These are phyloP conservation scores for Cyclophora albipunctata DNA, from an alignment of 2,888 invertebrate genomes.

Conservation along the genomic window DNA sequence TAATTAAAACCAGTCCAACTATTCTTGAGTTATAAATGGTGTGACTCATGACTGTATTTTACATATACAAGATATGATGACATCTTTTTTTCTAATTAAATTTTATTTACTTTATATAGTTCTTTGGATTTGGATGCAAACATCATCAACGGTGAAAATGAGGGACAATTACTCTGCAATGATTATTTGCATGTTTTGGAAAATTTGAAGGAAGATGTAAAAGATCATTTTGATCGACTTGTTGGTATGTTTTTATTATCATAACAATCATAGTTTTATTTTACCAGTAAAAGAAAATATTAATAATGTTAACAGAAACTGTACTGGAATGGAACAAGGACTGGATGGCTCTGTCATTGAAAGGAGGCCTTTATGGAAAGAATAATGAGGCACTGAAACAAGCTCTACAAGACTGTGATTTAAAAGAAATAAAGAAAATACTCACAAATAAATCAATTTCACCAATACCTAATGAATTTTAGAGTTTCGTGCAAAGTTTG, in stretches of 20 bases:
- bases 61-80: too few relatives aligned
- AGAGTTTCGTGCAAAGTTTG: background rate
- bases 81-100: too few relatives aligned
- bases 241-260: conserved; percentile 35
- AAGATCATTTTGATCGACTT: conserved; percentile 44
- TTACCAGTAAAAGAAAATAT: too few relatives aligned
- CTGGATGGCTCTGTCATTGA: conserved; percentile 41
- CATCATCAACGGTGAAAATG: conserved; percentile 30
- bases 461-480: conserved; percentile 10
- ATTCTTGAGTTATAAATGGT: too few relatives aligned
- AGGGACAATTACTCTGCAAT: conserved; percentile 41
- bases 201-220: conserved; percentile 25
- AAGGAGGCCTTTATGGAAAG: conserved; percentile 29
- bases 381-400: conserved; percentile 30
- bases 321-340: conserved; percentile 56
- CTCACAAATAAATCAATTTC: conserved; percentile 24
- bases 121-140: conserved; percentile 48
- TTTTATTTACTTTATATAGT: conserved; percentile 25
- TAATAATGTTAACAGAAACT: conserved; percentile 29
- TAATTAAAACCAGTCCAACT: too few relatives aligned
- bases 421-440: conserved; percentile 37
- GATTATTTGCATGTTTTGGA: conserved; percentile 48
- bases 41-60: too few relatives aligned
- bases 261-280: background rate
- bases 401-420: conserved; percentile 36